Conservation (phyloP, 2,888 invertebrate species). For the Hybos culiciformis region DNA sequence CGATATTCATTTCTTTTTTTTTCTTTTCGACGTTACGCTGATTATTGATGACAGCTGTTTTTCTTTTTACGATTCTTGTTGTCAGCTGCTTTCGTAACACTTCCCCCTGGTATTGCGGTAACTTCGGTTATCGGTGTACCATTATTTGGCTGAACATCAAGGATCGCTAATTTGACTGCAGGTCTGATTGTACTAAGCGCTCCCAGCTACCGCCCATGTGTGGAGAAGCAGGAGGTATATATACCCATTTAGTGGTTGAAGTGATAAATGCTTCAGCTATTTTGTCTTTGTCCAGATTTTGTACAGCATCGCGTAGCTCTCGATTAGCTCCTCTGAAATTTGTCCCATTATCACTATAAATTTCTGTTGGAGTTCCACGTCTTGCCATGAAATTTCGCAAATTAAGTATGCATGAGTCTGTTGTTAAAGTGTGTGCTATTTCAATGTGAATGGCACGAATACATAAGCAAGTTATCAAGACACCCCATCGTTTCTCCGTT, state of each 20-base stretch:
- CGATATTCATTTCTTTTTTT: no score
- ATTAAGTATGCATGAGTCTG: constrained; percentile 11
- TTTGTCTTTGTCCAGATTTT: neutral
- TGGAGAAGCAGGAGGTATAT: constrained; percentile 16
- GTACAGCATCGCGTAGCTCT: constrained; percentile 2
- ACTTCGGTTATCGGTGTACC: no score
- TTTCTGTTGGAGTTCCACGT: constrained; percentile 7
- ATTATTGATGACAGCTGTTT: no score
- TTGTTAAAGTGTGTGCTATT: constrained; percentile 17
- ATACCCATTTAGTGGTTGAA: constrained; percentile 14
- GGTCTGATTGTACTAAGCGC: constrained; percentile 10
- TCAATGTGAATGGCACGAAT: constrained; percentile 11
- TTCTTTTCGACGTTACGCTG: no score
- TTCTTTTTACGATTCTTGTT: no score
- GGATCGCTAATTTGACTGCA: constrained; percentile 7
- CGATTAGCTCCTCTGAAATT: constrained; percentile 12
- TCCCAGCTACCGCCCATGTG: constrained; percentile 14
- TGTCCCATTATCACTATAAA: constrained; percentile 13
- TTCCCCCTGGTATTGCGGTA: no score
- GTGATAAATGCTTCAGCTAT: constrained; percentile 1
- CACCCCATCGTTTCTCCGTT: constrained; percentile 10
- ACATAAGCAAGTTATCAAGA: constrained; percentile 13
- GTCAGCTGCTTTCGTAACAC: no score
- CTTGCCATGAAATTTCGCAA: constrained; percentile 10
- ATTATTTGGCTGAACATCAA: constrained; percentile 1